phyloP scores from a whole-genome alignment of 1,140 invertebrate genomes.

The Drosophila quadrilineata region DNA sequence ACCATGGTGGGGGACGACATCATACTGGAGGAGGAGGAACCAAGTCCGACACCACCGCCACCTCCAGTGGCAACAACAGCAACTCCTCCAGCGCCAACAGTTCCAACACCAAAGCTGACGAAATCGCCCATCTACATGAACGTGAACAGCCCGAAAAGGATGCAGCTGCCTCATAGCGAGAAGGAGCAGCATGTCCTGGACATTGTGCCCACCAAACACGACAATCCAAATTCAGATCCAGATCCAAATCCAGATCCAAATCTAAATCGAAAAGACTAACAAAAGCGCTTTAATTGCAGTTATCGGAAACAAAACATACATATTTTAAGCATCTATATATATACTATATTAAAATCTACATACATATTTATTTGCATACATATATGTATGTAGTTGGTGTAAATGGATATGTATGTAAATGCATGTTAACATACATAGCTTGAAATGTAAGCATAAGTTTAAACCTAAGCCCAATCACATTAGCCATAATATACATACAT shows the following conservation, averaged over 20 bases:
- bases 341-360: too few species aligned
- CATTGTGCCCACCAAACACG: slow-evolving; percentile 35
- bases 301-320: slow-evolving; percentile 31
- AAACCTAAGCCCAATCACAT: too few species aligned
- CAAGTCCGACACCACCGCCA: slow-evolving; percentile 27
- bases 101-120: slow-evolving; percentile 8
- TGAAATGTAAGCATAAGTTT: background rate
- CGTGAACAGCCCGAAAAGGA: slow-evolving; percentile 71
- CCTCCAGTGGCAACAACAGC: slow-evolving; percentile 4
- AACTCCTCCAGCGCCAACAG: slow-evolving; percentile 2
- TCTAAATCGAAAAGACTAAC: slow-evolving; percentile 78
- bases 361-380: too few species aligned
- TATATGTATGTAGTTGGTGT: too few species aligned
- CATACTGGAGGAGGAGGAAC: slow-evolving; percentile 78
- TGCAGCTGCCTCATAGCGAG: slow-evolving; percentile 53
- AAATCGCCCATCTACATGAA: slow-evolving; percentile 68
- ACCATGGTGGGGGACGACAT: slow-evolving; percentile 77
- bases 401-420: too few species aligned
- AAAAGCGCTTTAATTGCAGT: slow-evolving; percentile 66
- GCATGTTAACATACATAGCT: slow-evolving; percentile 4
- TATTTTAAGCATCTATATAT: too few species aligned
- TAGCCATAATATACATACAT: background rate
- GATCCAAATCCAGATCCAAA: too few species aligned
- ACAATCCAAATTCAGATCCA: slow-evolving; percentile 63
- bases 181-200: slow-evolving; percentile 9